Base-by-base conservation (phyloP, 2,113 vertebrate genomes). In the Centropus bengalensis region DNA sequence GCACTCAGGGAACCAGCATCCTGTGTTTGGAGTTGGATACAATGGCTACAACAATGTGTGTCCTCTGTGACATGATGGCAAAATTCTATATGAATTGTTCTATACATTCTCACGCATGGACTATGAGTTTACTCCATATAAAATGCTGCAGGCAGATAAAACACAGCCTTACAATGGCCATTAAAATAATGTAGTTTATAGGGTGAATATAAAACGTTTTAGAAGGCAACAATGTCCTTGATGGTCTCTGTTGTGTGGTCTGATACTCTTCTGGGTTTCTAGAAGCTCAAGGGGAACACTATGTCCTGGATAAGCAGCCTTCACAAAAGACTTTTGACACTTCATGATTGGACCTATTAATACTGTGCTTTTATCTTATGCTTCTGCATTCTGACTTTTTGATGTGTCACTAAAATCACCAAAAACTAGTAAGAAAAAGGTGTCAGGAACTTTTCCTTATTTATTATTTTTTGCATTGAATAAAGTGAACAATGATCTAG, bases 11-110 rank as follows among this genome's bases (percentile, higher is more conserved):
- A 38, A 86, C 83, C 47, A 45, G 74, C 81, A 95, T 95, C 88
- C 94, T 94, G 77, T 94, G 77, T 94, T 95, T 95, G 77, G 67
- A 92, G 23, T 66, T 92, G 33, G 28, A 22, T 63, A 91, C 91
- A 95, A 96, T 83, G 69, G 63, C 54, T 62, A 27, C 81, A 83
- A 93, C 66, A 88, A 81, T 77, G 30, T 93, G 45, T 74, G 63
- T 77, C 66, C 89, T 89, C 77, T 83, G 54, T 68, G 67, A 84
- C 79, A 76, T 30, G 36, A 45, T 86, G 76, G n/a, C 9, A 74
- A 90, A 95, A 68, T 80, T 85, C 49, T 91, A 12, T 79, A 64
- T 49, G 15, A 88, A 89, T 91, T 94, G 71, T 88, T 91, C 63
- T 17, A 32, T 76, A 18, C 5, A 4, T 86, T 93, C 59, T 77